Percentiles rank a stretch among this genome's conserved stretches.
Evolutionary conservation across 2,113 vertebrate genomes (phyloP).

Genomic region (Heterotilapia buettikoferi): DNA sequence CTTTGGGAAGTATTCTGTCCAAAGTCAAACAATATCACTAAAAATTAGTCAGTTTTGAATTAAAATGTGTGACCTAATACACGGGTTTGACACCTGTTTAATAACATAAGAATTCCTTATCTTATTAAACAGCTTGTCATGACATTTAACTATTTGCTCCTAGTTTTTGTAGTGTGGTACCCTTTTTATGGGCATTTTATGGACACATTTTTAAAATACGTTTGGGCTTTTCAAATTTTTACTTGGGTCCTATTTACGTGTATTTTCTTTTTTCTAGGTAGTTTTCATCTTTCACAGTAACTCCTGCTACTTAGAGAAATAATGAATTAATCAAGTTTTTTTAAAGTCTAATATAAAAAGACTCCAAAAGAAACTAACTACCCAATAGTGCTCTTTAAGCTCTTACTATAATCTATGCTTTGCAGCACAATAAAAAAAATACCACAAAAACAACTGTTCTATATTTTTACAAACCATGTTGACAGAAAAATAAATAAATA

Average conservation of each 20-base stretch:
- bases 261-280: background rate
- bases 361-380: background rate
- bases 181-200: background rate
- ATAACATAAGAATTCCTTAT: background rate
- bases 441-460: background rate
- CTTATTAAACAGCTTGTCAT: background rate
- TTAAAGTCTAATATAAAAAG: background rate
- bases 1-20: background rate
- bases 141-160: background rate
- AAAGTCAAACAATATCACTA: background rate
- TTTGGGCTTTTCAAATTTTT: background rate
- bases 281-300: background rate
- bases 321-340: background rate
- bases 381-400: background rate
- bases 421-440: background rate
- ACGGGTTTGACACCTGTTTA: background rate
- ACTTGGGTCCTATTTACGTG: background rate
- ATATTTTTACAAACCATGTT: conserved; percentile 11
- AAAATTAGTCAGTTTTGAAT: background rate
- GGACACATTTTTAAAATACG: background rate
- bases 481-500: background rate
- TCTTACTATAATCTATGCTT: background rate
- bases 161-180: background rate
- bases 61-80: background rate
- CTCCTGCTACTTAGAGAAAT: background rate